Conservation (phyloP, 2,888 invertebrate genomes). For the Polyommatus iphigenia region DNA sequence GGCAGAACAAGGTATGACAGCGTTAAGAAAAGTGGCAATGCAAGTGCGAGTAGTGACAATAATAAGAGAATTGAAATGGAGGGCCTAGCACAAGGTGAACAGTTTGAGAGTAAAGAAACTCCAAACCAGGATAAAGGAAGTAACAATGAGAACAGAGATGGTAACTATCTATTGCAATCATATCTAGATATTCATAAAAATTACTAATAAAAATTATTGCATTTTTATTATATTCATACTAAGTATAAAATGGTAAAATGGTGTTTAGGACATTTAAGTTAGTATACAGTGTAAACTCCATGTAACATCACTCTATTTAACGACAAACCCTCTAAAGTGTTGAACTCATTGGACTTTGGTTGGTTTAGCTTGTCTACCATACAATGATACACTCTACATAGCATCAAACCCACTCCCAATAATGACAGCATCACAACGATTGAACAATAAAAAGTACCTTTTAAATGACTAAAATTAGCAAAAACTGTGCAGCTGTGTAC, state of each 20-base stretch:
- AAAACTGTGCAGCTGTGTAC: too few relatives aligned
- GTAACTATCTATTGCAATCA: constrained; percentile 44
- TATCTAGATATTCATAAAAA: not conserved
- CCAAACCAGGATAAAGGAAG: constrained; percentile 61
- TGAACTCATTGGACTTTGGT: too few relatives aligned
- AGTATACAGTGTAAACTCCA: too few relatives aligned
- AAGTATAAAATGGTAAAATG: not conserved
- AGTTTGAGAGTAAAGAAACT: constrained; percentile 68
- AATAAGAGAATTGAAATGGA: constrained; percentile 71
- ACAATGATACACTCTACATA: too few relatives aligned
- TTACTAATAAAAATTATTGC: not conserved
- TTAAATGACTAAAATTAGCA: too few relatives aligned
- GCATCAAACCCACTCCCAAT: too few relatives aligned
- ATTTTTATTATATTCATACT: not conserved
- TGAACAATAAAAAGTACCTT: too few relatives aligned
- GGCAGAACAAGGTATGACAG: constrained; percentile 74
- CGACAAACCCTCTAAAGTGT: too few relatives aligned
- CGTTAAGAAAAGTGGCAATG: constrained; percentile 69
- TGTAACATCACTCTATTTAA: too few relatives aligned
- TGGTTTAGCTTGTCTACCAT: too few relatives aligned
- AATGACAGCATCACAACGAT: too few relatives aligned
- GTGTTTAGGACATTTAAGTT: not conserved
- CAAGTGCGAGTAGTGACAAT: constrained; percentile 60
- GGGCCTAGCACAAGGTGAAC: constrained; percentile 72
- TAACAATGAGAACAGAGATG: constrained; percentile 59